Conservation (phyloP, 2,113 vertebrate genomes). For the Dicentrarchus labrax region DNA sequence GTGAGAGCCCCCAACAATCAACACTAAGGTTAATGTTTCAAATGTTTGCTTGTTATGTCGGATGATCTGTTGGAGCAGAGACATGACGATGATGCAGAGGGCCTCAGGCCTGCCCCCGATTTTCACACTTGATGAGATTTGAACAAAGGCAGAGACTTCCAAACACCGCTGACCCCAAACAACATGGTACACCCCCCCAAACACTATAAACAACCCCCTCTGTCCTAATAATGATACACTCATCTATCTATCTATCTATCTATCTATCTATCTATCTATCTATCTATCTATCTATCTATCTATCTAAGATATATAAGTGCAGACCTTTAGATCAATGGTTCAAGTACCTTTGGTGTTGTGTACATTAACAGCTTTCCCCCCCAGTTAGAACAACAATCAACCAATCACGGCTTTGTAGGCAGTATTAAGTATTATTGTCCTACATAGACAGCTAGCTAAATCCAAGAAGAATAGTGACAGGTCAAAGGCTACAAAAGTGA, state of each 20-base stretch:
- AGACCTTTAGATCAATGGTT: not conserved
- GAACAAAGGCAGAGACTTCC: conserved; percentile 69
- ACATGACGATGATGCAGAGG: conserved; percentile 5
- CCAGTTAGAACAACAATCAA: not conserved
- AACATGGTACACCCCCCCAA: conserved; percentile 43
- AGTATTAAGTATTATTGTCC: not conserved
- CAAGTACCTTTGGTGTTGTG: not conserved
- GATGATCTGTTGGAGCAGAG: not conserved
- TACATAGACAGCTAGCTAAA: not conserved
- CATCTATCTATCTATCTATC: not conserved
- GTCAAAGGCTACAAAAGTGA: not conserved
- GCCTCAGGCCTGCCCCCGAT: conserved; percentile 68
- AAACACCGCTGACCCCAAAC: conserved; percentile 73
- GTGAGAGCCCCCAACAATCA: conserved; percentile 1
- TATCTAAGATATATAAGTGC: not conserved
- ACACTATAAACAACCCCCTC: conserved; percentile 3
- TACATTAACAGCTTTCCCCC: not conserved
- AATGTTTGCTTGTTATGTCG: not conserved
- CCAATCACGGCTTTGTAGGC: not conserved
- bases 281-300: not conserved
- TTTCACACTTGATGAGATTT: conserved; percentile 72
- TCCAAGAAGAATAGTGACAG: not conserved
- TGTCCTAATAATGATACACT: conserved; percentile 22
- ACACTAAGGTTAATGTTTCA: too few relatives aligned
- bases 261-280: not conserved